Base-by-base conservation (phyloP, 2,113 vertebrate species). In the Cnemophilus loriae region DNA sequence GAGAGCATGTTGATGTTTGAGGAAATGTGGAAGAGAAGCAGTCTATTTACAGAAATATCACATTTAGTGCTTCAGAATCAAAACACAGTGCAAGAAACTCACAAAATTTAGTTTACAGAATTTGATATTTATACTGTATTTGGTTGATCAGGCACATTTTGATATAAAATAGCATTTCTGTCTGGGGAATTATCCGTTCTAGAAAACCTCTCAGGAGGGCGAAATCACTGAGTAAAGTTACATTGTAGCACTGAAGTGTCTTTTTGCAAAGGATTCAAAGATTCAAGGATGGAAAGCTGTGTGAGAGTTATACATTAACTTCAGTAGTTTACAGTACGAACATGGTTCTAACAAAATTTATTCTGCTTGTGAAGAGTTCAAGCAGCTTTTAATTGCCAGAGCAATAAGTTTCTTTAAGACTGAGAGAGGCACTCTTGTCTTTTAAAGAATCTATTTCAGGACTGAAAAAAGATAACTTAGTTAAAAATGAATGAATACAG, bases 401-500 rank as follows among this genome's bases (percentile, higher is more conserved):
- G 81, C 24, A 79, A 57, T 42, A 65, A 32, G 37, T 95, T 90
- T n/a, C 35, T 84, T 55, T 86, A 32, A 96, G 65, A 90, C 32
- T 87, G 84, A 78, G 30, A 67, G 9, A 37, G 42, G 33, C 67
- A 87, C n/a, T 74, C 16, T 56, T 91, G 59, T 47, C 84, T 70
- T 78, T 97, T 94, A 55, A 95, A 96, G 63, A 82, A 44, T 93
- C 83, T 95, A 68, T 75, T 94, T 96, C 77, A 93, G 79, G 61
- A 69, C 59, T 89, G 89, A 77, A 94, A 87, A 95, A 95, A 88
- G 68, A 81, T 84, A 92, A 88, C 77, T 80, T 97, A 64, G 78
- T 96, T 96, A 94, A 91, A 93, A 96, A 96, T 96, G 60, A 95
- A 96, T 97, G 87, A 83, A 92, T 90, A 84, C 50, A 90, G 77